Evolutionary conservation across 2,888 invertebrate species (phyloP), one percentile per base, ranked within the genome.

Genomic region (Acleris cristana): DNA sequence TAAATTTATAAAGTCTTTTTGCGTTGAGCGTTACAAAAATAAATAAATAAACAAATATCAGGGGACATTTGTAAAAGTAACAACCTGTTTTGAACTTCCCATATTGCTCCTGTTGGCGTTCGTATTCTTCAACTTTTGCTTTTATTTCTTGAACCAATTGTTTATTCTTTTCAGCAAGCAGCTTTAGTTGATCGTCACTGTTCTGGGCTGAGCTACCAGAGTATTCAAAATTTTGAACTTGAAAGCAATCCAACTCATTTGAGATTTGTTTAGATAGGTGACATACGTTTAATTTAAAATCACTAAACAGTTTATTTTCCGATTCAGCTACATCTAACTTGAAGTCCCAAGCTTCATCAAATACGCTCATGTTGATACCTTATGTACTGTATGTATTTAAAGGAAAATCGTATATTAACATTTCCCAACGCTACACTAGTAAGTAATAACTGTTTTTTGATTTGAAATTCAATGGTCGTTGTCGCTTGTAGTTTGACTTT

Each of bases 61-160:
- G 26, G 7, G 26, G 26, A 26, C 1, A 70, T 16, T 16, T 45
- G 8, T 48, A 48, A 48, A 48, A 48, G 18, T 40, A 12, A 54
- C 23, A 57, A 89, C 92, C 90, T 80, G 84, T 81, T 77, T 90
- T 92, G 52, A 74, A 87, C 59, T 71, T 82, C 72, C 86, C 86
- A 76, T 89, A 91, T 55, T 84, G 82, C 26, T 44, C 70, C 77
- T 88, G 84, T 65, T 84, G 82, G 64, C 72, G 74, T 6, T 83
- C 72, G 54, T 88, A 71, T 64, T 82, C 83, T 65, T 84, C 80
- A 49, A 83, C 48, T 79, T 86, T 88, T 44, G 40, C 69, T 16
- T 87, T 89, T 48, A 90, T 85, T 56, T 86, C 81, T 57, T 78
- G 74, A 21, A 83, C 81, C 51, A 90, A 55, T 52, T 82, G 76